A percentile compares a stretch with the other conserved stretches of the same genome.
These are phyloP conservation scores for Ferrisia virgata DNA, from an alignment of 2,888 invertebrate genomes.

Conservation along the genomic window DNA sequence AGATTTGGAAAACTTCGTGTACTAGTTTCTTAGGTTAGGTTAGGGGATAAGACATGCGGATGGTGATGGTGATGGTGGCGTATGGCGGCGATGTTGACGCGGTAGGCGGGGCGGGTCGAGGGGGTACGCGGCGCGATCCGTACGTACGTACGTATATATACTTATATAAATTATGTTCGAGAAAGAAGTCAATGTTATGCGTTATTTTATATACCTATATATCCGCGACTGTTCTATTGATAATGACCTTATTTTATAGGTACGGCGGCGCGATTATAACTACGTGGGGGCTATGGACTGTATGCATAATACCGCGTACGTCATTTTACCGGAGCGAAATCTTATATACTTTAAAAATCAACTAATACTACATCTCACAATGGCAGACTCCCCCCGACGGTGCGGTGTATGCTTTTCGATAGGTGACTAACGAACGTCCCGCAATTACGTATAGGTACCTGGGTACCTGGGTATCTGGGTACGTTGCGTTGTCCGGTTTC, in stretches of 20 bases:
- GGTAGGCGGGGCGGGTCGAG: too few relatives aligned
- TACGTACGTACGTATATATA: too few relatives aligned
- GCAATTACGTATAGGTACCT: too few relatives aligned
- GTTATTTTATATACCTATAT: not conserved
- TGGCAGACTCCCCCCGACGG: not conserved
- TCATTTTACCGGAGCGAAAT: too few relatives aligned
- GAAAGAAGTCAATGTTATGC: constrained; percentile 21
- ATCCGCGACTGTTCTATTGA: constrained; percentile 29
- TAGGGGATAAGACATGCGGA: not conserved
- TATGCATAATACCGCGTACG: not conserved
- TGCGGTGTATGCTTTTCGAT: not conserved
- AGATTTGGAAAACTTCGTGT: constrained; percentile 6
- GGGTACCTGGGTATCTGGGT: too few relatives aligned
- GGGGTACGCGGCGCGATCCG: not conserved
- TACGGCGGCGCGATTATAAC: not conserved
- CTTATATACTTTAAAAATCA: too few relatives aligned
- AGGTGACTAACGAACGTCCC: too few relatives aligned
- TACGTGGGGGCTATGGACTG: not conserved
- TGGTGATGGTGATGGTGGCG: too few relatives aligned
- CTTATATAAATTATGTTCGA: not conserved
- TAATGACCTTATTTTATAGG: constrained; percentile 4
- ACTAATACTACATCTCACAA: too few relatives aligned
- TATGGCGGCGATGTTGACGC: too few relatives aligned
- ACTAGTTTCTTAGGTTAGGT: not conserved
- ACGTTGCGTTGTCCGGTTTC: not conserved